phyloP scores from a whole-genome alignment of 2,797 vertebrate species.

The Picus viridis region DNA sequence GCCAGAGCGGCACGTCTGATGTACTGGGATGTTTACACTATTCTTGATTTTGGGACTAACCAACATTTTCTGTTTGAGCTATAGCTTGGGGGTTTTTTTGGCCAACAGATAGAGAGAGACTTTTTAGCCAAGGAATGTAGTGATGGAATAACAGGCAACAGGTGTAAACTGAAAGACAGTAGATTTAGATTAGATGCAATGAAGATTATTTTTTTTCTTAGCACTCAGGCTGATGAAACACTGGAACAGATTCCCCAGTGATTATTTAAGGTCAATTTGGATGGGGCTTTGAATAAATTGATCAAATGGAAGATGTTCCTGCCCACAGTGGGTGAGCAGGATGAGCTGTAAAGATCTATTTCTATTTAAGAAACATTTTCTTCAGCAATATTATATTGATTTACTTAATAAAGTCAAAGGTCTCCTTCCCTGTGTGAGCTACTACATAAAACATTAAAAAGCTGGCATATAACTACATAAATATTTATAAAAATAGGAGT shows the following conservation, averaged over 20 bases:
- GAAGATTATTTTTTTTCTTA: background rate
- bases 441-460: background rate
- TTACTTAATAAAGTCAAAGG: background rate
- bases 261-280: background rate
- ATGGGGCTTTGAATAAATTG: background rate
- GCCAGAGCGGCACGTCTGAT: background rate
- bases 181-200: background rate
- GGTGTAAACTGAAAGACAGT: background rate
- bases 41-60: background rate
- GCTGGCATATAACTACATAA: background rate
- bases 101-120: background rate
- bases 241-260: background rate
- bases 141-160: background rate
- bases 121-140: background rate
- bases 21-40: background rate
- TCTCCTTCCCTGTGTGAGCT: background rate
- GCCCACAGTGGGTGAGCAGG: rapidly evolving
- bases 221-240: background rate
- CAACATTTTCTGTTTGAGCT: background rate
- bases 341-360: background rate
- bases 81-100: background rate
- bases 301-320: background rate
- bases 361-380: background rate
- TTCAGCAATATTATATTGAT: background rate
- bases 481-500: constrained; percentile 17